These are phyloP conservation scores for Anticlea derivata DNA, from an alignment of 2,888 invertebrate genomes.

Conservation along the genomic window DNA sequence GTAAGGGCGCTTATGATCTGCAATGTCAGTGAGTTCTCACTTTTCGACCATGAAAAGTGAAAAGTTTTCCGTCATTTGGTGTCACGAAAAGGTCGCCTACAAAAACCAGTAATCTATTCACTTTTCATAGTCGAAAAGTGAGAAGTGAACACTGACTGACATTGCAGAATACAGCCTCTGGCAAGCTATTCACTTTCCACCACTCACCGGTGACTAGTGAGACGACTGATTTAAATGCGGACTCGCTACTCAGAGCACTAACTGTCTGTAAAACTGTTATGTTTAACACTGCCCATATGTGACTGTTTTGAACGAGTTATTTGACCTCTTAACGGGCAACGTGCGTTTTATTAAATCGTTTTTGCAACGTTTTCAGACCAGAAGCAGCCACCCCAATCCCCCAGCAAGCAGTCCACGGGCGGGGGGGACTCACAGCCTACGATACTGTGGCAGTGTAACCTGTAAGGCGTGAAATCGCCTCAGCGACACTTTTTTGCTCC, in stretches of 20 bases:
- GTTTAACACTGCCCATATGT: not conserved
- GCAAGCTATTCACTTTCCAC: no score
- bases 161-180: no score
- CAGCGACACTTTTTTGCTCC: slow-evolving; percentile 41
- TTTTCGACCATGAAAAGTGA: no score
- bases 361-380: slow-evolving; percentile 86
- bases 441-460: slow-evolving; percentile 99
- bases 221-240: no score
- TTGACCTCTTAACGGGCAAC: not conserved
- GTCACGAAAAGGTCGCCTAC: no score
- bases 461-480: slow-evolving; percentile 84
- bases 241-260: slow-evolving; percentile 17
- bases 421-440: slow-evolving; percentile 98
- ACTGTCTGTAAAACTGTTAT: slow-evolving; percentile 3
- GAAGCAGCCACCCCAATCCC: slow-evolving; percentile 91
- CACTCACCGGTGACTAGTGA: no score
- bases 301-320: not conserved
- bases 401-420: slow-evolving; percentile 88
- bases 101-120: no score
- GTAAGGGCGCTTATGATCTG: no score
- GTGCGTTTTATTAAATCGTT: slow-evolving; percentile 1
- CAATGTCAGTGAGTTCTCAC: no score
- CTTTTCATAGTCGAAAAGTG: no score
- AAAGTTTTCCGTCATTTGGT: no score
- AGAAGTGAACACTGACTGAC: no score